phyloP scores from a whole-genome alignment of 2,888 invertebrate species.

The Rotaria sp. region DNA sequence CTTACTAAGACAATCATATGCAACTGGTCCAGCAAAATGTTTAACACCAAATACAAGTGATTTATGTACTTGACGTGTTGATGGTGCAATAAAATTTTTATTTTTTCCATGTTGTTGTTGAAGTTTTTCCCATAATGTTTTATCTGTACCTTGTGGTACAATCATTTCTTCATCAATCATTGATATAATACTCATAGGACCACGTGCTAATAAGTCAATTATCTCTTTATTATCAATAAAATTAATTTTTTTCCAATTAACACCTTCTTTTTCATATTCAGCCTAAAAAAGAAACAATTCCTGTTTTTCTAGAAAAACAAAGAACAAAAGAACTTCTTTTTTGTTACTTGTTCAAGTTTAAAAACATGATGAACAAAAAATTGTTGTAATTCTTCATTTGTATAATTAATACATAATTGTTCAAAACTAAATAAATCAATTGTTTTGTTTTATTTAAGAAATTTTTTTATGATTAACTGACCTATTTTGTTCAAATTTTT shows the following conservation, averaged over 20 bases:
- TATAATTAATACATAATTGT: conserved; percentile 98
- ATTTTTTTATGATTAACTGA: background rate
- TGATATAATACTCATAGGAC: conserved; percentile 82
- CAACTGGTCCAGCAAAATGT: conserved; percentile 89
- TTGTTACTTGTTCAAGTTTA: conserved; percentile 73
- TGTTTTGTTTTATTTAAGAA: background rate
- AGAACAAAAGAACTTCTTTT: background rate
- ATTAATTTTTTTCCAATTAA: conserved; percentile 93
- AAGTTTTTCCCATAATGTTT: conserved; percentile 88
- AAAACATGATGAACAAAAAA: conserved; percentile 71
- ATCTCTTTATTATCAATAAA: conserved; percentile 99
- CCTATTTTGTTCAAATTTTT: conserved; percentile 94
- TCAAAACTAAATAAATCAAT: conserved; percentile 68
- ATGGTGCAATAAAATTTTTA: background rate
- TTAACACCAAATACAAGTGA: conserved; percentile 52
- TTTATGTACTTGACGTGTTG: background rate
- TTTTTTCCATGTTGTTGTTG: conserved; percentile 78
- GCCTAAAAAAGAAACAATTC: conserved; percentile 60
- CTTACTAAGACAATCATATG: conserved; percentile 14
- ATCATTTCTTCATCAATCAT: conserved; percentile 91
- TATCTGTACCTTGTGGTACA: conserved; percentile 82
- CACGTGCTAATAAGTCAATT: conserved; percentile 87
- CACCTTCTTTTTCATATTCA: conserved; percentile 89
- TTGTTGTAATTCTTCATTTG: conserved; percentile 95
- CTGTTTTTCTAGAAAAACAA: background rate